Conservation (phyloP, 2,113 vertebrate species). For the Colinus virginianus region DNA sequence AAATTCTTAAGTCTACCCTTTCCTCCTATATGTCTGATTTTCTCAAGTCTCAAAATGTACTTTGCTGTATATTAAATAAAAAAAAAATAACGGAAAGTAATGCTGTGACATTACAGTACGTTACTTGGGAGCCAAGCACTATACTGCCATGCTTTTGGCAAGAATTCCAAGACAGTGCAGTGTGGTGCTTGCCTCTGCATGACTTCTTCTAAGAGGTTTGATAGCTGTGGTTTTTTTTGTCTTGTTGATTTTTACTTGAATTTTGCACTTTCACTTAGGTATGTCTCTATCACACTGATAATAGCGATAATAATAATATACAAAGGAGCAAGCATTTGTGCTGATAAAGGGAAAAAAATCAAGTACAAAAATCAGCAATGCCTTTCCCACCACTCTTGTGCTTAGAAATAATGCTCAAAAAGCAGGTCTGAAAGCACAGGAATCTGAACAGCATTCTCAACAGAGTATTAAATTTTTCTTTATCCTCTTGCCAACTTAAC, state of each 20-base stretch:
- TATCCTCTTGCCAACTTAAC: background rate
- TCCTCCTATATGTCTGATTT: background rate
- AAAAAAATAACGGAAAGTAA: background rate
- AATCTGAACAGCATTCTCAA: background rate
- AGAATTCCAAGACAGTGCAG: background rate
- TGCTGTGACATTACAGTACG: background rate
- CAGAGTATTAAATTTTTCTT: background rate
- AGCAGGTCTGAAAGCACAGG: background rate
- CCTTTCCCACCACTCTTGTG: rapidly evolving
- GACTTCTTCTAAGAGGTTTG: background rate
- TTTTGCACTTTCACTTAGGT: background rate
- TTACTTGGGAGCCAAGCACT: background rate
- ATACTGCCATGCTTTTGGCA: background rate
- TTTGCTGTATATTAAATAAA: background rate
- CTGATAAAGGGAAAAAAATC: background rate
- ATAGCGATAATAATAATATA: background rate
- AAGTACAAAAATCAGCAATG: background rate
- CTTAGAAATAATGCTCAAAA: background rate
- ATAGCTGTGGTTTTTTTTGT: background rate
- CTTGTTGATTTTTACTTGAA: background rate
- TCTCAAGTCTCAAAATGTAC: background rate
- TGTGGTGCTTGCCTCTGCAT: background rate
- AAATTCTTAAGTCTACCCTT: background rate
- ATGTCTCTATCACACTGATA: background rate
- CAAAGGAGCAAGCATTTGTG: background rate